Percentiles rank a stretch among this genome's conserved stretches.
phyloP scores from a whole-genome alignment of 2,888 invertebrate genomes.

The Ceramica pisi region DNA sequence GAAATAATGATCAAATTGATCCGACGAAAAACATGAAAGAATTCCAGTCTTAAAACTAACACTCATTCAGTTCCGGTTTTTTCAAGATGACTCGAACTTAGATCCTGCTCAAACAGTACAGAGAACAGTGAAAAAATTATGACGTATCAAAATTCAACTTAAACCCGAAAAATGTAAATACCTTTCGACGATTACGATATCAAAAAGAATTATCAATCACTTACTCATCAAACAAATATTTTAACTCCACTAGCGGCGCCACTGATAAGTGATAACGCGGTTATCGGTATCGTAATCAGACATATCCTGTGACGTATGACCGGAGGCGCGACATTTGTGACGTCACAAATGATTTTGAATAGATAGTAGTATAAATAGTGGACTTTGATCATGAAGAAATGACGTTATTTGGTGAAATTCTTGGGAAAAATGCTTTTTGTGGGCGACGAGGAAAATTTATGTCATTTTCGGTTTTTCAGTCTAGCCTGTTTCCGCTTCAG shows the following conservation, averaged over 20 bases:
- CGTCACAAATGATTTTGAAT: slow-evolving; percentile 37
- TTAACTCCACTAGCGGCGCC: slow-evolving; percentile 52
- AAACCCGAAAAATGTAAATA: slow-evolving; percentile 38
- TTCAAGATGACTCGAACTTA: neutral
- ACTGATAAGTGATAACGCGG: slow-evolving; percentile 14
- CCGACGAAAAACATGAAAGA: neutral
- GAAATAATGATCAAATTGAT: neutral
- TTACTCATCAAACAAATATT: slow-evolving; percentile 63
- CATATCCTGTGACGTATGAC: slow-evolving; percentile 52
- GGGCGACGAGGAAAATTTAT: slow-evolving; percentile 16
- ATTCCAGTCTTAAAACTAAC: neutral
- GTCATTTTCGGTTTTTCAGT: no score
- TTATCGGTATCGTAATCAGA: slow-evolving; percentile 33
- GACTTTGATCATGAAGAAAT: neutral
- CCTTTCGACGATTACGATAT: slow-evolving; percentile 39
- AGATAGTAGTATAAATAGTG: neutral
- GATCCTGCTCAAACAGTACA: slow-evolving; percentile 14
- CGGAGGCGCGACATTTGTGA: slow-evolving; percentile 55
- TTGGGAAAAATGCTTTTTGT: slow-evolving; percentile 6
- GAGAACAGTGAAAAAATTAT: slow-evolving; percentile 4
- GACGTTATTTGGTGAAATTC: slow-evolving; percentile 17
- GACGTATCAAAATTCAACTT: slow-evolving; percentile 33
- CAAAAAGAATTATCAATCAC: slow-evolving; percentile 27
- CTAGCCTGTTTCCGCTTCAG: neutral
- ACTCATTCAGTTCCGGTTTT: neutral